Conservation (phyloP, 1,140 invertebrate genomes). For the Chrysoperla carnea region DNA sequence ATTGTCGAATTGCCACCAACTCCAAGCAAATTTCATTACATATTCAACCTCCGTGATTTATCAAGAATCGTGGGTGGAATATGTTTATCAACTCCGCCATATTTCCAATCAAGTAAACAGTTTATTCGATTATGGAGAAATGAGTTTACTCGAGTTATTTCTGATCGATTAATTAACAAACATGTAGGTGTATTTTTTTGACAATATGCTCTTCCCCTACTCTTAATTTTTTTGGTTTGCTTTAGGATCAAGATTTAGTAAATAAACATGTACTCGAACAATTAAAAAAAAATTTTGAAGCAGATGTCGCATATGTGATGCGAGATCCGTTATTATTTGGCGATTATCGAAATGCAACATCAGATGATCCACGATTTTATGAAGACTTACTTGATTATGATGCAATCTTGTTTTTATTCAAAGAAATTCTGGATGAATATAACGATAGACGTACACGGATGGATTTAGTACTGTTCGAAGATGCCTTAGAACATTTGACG, state of each 20-base stretch:
- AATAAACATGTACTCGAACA: slow-evolving; percentile 26
- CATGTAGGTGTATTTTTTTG: slow-evolving; percentile 30
- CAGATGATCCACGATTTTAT: slow-evolving; percentile 63
- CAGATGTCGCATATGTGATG: slow-evolving; percentile 47
- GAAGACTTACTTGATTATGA: slow-evolving; percentile 82
- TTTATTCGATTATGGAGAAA: slow-evolving; percentile 77
- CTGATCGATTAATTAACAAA: slow-evolving; percentile 64
- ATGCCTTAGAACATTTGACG: slow-evolving; percentile 76
- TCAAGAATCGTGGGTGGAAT: slow-evolving; percentile 66
- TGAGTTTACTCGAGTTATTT: slow-evolving; percentile 70
- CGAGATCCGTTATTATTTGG: slow-evolving; percentile 73
- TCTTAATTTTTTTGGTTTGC: background rate
- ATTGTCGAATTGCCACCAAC: slow-evolving; percentile 69
- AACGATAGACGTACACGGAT: slow-evolving; percentile 51
- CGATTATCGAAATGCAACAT: slow-evolving; percentile 68
- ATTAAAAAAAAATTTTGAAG: slow-evolving; percentile 28
- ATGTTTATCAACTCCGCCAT: slow-evolving; percentile 47
- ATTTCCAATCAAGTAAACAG: slow-evolving; percentile 45
- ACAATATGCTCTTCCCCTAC: slow-evolving; percentile 8
- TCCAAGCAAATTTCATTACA: slow-evolving; percentile 85
- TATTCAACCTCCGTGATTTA: slow-evolving; percentile 82
- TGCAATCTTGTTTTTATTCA: slow-evolving; percentile 64
- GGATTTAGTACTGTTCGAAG: slow-evolving; percentile 73
- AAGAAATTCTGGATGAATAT: slow-evolving; percentile 78
- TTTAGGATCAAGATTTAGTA: slow-evolving; percentile 31